Evolutionary conservation across 2,113 vertebrate genomes (phyloP).

Genomic region (Glaucidium brasilianum): DNA sequence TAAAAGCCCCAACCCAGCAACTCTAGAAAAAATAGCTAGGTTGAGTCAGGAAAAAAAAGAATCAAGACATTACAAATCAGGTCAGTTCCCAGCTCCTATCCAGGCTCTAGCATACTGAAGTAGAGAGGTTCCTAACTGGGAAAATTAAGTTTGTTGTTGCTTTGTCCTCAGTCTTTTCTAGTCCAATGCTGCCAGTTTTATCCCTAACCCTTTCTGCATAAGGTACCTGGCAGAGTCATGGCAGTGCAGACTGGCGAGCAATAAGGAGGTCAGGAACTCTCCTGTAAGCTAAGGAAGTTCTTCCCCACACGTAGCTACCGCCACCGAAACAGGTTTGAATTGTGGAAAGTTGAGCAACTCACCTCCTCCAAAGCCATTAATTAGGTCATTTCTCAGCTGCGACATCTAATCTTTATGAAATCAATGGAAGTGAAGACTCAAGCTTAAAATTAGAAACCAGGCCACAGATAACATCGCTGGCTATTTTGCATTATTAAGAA

Average conservation of each 20-base stretch:
- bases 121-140: not conserved
- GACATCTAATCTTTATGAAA: slow-evolving; percentile 20
- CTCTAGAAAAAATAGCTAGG: not conserved
- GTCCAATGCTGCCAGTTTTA: not conserved
- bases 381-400: not conserved
- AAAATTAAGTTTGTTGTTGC: not conserved
- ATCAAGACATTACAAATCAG: not conserved
- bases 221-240: accelerated
- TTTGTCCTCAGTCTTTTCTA: not conserved
- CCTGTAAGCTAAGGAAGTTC: not conserved
- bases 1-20: not conserved
- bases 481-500: not conserved
- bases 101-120: not conserved
- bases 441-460: slow-evolving; percentile 25
- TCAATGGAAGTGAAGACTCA: not conserved
- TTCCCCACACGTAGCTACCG: not conserved
- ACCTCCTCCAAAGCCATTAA: not conserved
- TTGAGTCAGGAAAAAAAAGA: not conserved
- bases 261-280: not conserved
- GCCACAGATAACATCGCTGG: not conserved
- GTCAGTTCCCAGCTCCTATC: not conserved
- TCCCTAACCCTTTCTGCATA: not conserved
- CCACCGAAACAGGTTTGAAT: not conserved
- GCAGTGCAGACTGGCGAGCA: not conserved
- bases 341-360: not conserved